Base-by-base conservation (phyloP, 1,140 invertebrate genomes). In the Lordiphosa collinella region DNA sequence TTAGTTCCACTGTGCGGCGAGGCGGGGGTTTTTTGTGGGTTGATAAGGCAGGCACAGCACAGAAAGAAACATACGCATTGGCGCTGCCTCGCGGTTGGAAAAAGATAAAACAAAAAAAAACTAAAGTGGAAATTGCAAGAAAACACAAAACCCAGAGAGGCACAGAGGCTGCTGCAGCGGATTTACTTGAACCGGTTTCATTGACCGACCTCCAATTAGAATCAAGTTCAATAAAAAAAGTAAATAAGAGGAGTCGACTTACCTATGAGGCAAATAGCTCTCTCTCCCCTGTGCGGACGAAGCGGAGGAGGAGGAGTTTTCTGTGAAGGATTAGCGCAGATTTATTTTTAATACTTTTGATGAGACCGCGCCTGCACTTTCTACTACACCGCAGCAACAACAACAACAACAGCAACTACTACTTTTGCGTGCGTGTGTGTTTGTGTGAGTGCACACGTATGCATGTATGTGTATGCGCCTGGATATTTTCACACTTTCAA, bases 171-270 rank as follows among this genome's bases (percentile, higher is more conserved):
- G 36, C 11, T 12, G 50, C 52, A 34, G 34, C 25, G 38, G 57
- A 25, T 46, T 25, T 46, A 50, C 32, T 46, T 44, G 66, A 82
- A 82, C 76, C 76, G 71, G 76, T 82, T 82, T 84, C 71, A 84
- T 82, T 82, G 67, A 80, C 44, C 62, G 66, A 67, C 76, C 71
- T 62, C 78, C 78, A 82, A 82, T 82, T 65, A 72, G 62, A 82
- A 82, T 84, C 76, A 82, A 82, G 78, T 82, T 82, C 35, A 49
- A 43, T 31, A 75, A 57, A 56, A 75, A 57, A 56, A 48, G 43
- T 50, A 46, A 47, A 25, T 41, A 43, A 16, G 29, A 49, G 40
- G 16, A 38, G 63, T 36, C 16, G 41, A 40, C 58, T 62, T 57
- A 62, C 53, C 59, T 35, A 31, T 36, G 22, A 6, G 0, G 38